Percentiles rank a stretch among this genome's conserved stretches.
Evolutionary conservation across 2,797 vertebrate species (phyloP).

Genomic region (Sphaeramia orbicularis): DNA sequence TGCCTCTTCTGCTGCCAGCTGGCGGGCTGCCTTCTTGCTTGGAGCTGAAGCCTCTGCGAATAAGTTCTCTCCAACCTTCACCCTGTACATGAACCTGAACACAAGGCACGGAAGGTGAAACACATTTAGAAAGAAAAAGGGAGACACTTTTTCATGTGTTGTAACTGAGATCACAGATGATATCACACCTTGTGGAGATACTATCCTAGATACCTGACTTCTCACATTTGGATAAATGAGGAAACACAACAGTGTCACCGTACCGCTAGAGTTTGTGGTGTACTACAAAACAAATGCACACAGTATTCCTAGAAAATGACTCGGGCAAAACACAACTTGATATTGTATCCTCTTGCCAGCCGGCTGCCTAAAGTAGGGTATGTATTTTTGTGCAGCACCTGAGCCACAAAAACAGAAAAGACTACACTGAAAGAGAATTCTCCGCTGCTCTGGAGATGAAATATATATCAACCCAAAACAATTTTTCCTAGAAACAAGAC

Average conservation of each 20-base stretch:
- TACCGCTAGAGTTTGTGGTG: background rate
- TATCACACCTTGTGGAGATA: background rate
- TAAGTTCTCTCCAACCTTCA: conserved; percentile 90
- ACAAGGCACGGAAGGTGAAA: conserved; percentile 10
- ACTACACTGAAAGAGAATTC: too few species aligned
- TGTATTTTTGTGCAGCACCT: too few species aligned
- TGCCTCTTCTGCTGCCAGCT: conserved; percentile 95
- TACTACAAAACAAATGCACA: background rate
- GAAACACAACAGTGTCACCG: background rate
- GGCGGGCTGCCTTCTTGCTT: conserved; percentile 96
- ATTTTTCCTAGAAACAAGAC: too few species aligned
- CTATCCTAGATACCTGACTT: background rate
- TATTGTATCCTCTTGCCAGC: background rate
- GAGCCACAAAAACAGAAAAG: too few species aligned
- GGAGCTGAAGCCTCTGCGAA: conserved; percentile 92
- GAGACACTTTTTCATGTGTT: conserved; percentile 2
- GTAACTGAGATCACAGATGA: conserved; percentile 6
- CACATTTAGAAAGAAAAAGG: conserved; percentile 8
- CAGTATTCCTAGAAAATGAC: background rate
- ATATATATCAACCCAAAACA: too few species aligned
- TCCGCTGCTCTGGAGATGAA: too few species aligned
- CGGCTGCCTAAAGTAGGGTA: background rate
- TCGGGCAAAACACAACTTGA: conserved; percentile 7
- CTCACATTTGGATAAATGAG: conserved; percentile 15
- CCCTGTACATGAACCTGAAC: conserved; percentile 93